phyloP scores from a whole-genome alignment of 2,797 vertebrate species.

The Poecile montanus region DNA sequence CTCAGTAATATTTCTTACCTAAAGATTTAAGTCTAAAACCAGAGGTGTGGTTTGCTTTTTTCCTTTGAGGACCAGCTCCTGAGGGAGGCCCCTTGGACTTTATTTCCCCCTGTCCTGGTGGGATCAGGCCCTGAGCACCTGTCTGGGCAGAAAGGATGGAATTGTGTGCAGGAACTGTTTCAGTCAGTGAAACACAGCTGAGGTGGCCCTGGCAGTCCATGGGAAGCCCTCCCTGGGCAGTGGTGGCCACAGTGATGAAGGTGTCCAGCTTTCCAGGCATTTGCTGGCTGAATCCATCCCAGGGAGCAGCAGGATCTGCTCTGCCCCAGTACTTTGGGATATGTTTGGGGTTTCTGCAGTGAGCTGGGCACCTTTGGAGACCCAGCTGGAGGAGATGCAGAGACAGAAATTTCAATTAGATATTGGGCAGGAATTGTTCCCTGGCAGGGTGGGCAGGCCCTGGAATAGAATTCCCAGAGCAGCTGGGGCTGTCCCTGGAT shows the following conservation, averaged over 20 bases:
- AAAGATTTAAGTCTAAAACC: neutral
- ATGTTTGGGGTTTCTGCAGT: neutral
- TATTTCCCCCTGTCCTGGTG: neutral
- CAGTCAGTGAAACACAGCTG: rapidly evolving
- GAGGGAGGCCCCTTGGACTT: neutral
- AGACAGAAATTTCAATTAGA: neutral
- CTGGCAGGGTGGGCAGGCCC: rapidly evolving
- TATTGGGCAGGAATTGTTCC: neutral
- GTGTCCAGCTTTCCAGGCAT: rapidly evolving
- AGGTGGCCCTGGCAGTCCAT: neutral
- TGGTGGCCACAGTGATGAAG: neutral
- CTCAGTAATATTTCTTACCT: neutral
- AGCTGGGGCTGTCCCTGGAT: neutral
- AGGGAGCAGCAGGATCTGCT: neutral
- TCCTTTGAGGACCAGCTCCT: neutral
- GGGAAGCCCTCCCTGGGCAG: neutral
- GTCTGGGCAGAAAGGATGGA: neutral
- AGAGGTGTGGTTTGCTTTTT: neutral
- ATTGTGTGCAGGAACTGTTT: neutral
- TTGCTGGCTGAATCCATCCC: neutral
- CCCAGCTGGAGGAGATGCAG: neutral
- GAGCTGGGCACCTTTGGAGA: neutral
- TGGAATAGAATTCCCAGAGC: neutral
- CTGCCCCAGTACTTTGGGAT: neutral
- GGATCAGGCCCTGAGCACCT: neutral